A percentile compares a stretch with the other conserved stretches of the same genome.
Conservation (phyloP, 2,113 vertebrate species). For the Alethe diademata region DNA sequence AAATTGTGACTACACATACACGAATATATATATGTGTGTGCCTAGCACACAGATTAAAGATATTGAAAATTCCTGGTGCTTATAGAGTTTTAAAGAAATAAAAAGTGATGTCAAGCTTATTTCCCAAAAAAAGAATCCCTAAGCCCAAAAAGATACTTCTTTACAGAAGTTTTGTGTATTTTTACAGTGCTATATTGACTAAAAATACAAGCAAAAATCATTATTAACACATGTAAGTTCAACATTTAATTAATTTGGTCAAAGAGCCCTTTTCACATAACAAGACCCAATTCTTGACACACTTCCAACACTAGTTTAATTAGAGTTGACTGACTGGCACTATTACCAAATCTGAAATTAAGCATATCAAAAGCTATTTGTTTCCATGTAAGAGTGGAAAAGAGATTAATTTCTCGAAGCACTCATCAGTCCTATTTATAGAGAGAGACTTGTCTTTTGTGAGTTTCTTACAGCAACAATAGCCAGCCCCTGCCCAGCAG, state of each 20-base stretch:
- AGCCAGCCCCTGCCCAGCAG: background rate
- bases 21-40: rapidly evolving
- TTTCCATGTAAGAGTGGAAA: background rate
- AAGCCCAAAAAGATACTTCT: background rate
- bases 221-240: background rate
- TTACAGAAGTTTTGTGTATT: background rate
- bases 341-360: background rate
- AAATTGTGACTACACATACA: background rate
- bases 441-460: background rate
- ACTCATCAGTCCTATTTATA: background rate
- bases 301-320: slow-evolving; percentile 7
- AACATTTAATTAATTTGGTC: background rate
- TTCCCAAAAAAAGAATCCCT: background rate
- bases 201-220: background rate
- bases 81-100: background rate
- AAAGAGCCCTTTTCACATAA: background rate
- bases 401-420: background rate
- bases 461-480: background rate
- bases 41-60: background rate
- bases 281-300: background rate
- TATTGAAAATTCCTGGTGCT: background rate
- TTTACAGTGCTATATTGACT: background rate
- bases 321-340: background rate
- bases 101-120: background rate
- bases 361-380: background rate